These are phyloP conservation scores for Anthophora plumipes DNA, from an alignment of 2,888 invertebrate genomes.

Conservation along the genomic window DNA sequence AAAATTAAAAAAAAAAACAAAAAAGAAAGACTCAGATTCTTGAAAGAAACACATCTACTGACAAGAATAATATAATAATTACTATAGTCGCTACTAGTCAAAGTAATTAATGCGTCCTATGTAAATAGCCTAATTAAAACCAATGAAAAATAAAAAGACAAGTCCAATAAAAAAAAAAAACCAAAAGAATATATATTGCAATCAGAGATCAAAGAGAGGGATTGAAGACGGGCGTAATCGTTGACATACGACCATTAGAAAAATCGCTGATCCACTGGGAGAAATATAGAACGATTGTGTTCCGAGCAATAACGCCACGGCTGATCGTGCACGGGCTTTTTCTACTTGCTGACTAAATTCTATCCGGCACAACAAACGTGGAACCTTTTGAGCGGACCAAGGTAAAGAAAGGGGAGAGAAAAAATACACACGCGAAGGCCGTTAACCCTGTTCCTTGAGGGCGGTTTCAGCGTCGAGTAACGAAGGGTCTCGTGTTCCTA, in stretches of 20 bases:
- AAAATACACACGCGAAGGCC: constrained; percentile 16
- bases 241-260: not conserved
- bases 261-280: not conserved
- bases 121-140: too few relatives aligned
- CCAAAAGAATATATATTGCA: not conserved
- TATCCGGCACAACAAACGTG: constrained; percentile 30
- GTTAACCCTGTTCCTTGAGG: constrained; percentile 60
- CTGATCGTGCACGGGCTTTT: constrained; percentile 45
- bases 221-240: not conserved
- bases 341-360: constrained; percentile 44
- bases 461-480: constrained; percentile 56
- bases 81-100: too few relatives aligned
- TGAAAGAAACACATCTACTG: too few relatives aligned
- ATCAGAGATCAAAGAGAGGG: not conserved
- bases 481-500: constrained; percentile 60
- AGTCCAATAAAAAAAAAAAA: not conserved
- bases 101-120: too few relatives aligned
- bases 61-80: too few relatives aligned
- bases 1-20: too few relatives aligned
- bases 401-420: not conserved
- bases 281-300: not conserved
- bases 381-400: constrained; percentile 19
- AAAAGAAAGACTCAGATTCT: too few relatives aligned
- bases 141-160: not conserved
- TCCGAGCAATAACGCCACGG: constrained; percentile 5